Percentiles rank a stretch among this genome's conserved stretches.
Evolutionary conservation across 92 coral and sea anemone species (phyloP).

Genomic region (Pocillopora meandrina): DNA sequence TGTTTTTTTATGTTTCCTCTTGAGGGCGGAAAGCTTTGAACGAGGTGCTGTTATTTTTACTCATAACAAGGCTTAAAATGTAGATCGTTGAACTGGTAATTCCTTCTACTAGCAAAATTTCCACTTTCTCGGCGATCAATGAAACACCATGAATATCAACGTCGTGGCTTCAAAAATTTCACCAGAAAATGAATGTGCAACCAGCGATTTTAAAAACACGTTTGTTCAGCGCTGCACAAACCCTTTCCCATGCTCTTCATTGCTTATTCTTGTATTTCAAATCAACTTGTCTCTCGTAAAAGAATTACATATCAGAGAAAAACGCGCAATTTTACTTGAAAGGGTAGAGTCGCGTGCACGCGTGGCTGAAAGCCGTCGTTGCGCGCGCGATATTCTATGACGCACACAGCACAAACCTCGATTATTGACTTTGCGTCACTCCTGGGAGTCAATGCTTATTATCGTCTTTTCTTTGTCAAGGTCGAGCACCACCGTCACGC

Average conservation of each 20-base stretch:
- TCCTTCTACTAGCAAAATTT: background rate
- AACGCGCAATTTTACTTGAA: background rate
- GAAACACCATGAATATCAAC: background rate
- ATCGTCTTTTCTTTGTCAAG: slow-evolving; percentile 36
- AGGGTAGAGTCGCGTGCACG: background rate
- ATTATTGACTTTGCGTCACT: slow-evolving; percentile 43
- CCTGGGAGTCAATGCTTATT: slow-evolving; percentile 45
- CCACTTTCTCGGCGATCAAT: background rate
- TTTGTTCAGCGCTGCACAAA: background rate
- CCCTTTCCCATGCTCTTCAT: background rate
- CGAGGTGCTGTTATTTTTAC: background rate
- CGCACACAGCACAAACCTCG: slow-evolving; percentile 34
- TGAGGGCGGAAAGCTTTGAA: slow-evolving; percentile 7
- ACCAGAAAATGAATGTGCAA: background rate
- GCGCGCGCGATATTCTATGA: slow-evolving; percentile 31
- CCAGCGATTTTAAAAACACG: background rate
- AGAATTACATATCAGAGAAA: background rate
- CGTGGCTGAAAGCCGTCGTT: slow-evolving; percentile 7
- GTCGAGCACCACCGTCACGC: slow-evolving; percentile 52
- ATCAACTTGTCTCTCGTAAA: too few relatives aligned
- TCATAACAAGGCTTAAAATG: background rate
- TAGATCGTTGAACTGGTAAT: background rate
- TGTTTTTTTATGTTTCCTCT: slow-evolving; percentile 23
- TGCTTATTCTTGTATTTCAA: background rate
- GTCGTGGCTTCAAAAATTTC: background rate